Evolutionary conservation across 2,797 vertebrate genomes (phyloP).

Genomic region (Myotis daubentonii): DNA sequence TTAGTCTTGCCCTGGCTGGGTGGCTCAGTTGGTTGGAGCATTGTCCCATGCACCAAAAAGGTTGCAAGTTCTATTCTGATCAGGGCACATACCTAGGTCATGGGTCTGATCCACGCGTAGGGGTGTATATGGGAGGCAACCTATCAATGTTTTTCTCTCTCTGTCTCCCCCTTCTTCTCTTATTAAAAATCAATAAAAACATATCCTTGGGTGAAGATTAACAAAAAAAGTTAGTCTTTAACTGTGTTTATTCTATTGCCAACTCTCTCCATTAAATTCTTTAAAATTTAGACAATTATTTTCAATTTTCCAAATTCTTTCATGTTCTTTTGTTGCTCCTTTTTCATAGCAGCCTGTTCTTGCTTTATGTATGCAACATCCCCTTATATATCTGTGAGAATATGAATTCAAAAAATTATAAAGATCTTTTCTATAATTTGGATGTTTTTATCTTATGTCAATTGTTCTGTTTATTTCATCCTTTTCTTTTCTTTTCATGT

Average conservation of each 20-base stretch:
- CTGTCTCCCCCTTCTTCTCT: neutral
- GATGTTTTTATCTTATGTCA: neutral
- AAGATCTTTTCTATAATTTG: neutral
- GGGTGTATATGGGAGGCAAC: neutral
- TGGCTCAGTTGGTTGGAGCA: neutral
- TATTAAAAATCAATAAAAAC: neutral
- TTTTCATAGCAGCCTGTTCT: constrained; percentile 9
- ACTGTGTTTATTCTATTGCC: neutral
- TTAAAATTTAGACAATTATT: neutral
- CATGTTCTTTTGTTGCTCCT: neutral
- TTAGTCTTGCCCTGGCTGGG: neutral
- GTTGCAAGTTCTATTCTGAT: too few relatives aligned
- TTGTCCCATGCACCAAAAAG: neutral
- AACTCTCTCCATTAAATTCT: neutral
- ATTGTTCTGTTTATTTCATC: neutral
- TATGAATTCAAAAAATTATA: neutral
- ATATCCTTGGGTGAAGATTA: neutral
- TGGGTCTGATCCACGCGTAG: neutral
- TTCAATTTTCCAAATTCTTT: constrained; percentile 16
- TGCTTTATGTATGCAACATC: neutral
- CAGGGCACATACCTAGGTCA: too few relatives aligned
- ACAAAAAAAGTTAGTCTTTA: neutral
- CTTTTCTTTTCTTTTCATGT: constrained; percentile 2
- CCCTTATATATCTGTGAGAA: neutral
- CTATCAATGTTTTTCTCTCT: neutral